Conservation (phyloP, 1,140 invertebrate species). For the Cecropterus lyciades region DNA sequence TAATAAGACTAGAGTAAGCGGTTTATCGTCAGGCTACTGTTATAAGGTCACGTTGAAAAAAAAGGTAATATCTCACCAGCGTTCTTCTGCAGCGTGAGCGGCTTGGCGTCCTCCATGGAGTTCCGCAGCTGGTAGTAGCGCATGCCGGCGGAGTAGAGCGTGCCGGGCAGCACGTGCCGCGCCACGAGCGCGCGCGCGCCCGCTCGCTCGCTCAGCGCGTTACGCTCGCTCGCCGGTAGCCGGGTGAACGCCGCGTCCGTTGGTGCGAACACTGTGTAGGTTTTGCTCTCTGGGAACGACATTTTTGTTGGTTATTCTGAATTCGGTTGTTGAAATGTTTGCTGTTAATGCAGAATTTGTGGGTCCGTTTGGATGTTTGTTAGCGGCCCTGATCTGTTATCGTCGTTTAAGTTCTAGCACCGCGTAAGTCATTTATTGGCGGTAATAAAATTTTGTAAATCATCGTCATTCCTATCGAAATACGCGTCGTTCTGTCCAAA, state of each 20-base stretch:
- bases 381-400: too few relatives aligned
- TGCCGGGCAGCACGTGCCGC: conserved; percentile 90
- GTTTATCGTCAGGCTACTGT: too few relatives aligned
- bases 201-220: conserved; percentile 85
- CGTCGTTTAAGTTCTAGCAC: too few relatives aligned
- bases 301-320: not conserved
- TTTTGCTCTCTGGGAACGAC: conserved; percentile 87
- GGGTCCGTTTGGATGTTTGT: too few relatives aligned
- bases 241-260: conserved; percentile 91
- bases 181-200: conserved; percentile 90
- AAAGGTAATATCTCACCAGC: conserved; percentile 86
- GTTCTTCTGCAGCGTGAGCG: conserved; percentile 90
- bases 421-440: too few relatives aligned
- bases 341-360: too few relatives aligned
- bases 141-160: conserved; percentile 93
- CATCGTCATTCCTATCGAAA: too few relatives aligned
- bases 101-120: conserved; percentile 87
- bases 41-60: too few relatives aligned
- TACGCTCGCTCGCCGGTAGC: conserved; percentile 86
- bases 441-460: too few relatives aligned
- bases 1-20: too few relatives aligned
- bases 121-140: conserved; percentile 93
- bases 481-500: too few relatives aligned
- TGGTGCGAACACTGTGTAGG: conserved; percentile 94
- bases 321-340: too few relatives aligned